Conservation (phyloP, 2,113 vertebrate genomes). For the Silurus asotus region DNA sequence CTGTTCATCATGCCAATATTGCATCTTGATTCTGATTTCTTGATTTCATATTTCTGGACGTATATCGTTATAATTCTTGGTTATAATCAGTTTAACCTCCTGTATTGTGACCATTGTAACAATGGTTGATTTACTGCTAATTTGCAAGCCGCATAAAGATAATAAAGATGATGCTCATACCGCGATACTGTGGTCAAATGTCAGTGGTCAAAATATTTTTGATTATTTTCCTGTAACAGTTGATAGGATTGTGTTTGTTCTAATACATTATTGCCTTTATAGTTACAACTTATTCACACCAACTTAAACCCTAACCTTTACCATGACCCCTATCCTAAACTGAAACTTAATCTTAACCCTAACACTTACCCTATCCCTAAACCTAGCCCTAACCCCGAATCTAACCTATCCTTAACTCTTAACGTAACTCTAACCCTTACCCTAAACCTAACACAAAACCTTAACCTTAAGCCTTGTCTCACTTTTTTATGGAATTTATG, state of each 20-base stretch:
- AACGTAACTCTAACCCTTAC: no score
- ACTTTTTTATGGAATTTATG: no score
- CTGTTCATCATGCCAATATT: neutral
- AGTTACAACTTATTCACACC: no score
- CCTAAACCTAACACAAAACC: no score
- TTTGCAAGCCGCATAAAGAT: neutral
- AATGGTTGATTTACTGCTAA: neutral
- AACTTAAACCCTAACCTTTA: no score
- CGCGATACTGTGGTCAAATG: neutral
- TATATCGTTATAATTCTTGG: neutral
- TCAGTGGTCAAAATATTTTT: neutral
- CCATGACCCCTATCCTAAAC: no score
- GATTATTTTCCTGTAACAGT: neutral
- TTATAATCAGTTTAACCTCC: neutral
- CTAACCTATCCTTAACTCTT: no score
- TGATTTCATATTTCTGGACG: neutral
- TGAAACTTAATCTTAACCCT: no score
- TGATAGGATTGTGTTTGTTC: neutral
- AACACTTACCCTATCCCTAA: no score
- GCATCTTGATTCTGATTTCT: neutral
- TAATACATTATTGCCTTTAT: neutral
- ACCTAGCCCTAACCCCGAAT: no score
- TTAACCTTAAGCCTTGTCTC: no score
- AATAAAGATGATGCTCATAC: no score
- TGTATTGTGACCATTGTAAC: neutral